Conservation (phyloP, 2,888 invertebrate genomes). For the Lucinisca nassula region DNA sequence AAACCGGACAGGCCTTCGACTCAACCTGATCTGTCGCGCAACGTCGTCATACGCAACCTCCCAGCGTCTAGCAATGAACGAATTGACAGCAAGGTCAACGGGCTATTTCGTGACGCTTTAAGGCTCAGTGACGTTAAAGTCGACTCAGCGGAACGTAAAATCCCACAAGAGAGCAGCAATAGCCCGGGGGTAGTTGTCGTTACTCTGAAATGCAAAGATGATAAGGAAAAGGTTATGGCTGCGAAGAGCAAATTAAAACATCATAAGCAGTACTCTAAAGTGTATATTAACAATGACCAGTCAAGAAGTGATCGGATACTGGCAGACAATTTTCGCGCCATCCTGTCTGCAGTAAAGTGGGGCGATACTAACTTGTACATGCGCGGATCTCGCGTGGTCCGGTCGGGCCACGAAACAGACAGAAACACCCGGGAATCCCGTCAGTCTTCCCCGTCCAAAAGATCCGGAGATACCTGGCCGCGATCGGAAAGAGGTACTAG, state of each 20-base stretch:
- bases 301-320: constrained; percentile 2
- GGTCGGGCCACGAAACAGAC: too few relatives aligned
- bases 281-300: constrained; percentile 2
- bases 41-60: background rate
- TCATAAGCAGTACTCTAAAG: background rate
- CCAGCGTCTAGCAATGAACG: background rate
- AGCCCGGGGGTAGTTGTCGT: constrained; percentile 9
- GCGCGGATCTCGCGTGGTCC: too few relatives aligned
- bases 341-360: too few relatives aligned
- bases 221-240: background rate
- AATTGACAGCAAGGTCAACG: background rate
- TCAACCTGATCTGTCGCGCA: too few relatives aligned
- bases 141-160: background rate
- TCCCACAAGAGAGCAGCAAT: background rate
- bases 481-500: too few relatives aligned
- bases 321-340: constrained; percentile 8
- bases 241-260: background rate
- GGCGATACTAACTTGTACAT: too few relatives aligned
- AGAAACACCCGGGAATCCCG: too few relatives aligned
- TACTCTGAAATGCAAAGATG: background rate
- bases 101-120: background rate
- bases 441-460: too few relatives aligned
- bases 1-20: too few relatives aligned
- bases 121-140: background rate
- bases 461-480: too few relatives aligned